phyloP scores from a whole-genome alignment of 2,888 invertebrate species.

The Spicauda simplicius region DNA sequence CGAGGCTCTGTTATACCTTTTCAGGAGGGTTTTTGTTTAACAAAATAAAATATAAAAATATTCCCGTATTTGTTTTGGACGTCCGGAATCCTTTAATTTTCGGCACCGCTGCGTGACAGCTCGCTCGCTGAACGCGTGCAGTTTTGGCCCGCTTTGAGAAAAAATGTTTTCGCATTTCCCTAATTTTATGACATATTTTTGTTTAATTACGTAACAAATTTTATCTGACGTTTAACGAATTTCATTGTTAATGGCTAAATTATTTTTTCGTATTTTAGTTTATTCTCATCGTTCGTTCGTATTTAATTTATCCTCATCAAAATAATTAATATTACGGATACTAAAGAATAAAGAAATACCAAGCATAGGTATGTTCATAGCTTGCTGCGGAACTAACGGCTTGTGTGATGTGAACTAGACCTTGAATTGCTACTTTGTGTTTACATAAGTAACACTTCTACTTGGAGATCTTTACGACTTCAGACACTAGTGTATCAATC shows the following conservation, averaged over 20 bases:
- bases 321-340: too few relatives aligned
- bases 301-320: too few relatives aligned
- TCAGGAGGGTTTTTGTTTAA: conserved; percentile 68
- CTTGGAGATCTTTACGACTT: too few relatives aligned
- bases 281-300: too few relatives aligned
- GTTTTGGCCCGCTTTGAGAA: conserved; percentile 70
- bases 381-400: too few relatives aligned
- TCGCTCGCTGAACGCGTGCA: conserved; percentile 62
- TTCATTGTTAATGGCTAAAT: not conserved
- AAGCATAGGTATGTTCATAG: too few relatives aligned
- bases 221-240: not conserved
- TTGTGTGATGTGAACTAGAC: too few relatives aligned
- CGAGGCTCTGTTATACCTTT: conserved; percentile 67
- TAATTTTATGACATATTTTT: conserved; percentile 53
- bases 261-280: too few relatives aligned
- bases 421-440: too few relatives aligned
- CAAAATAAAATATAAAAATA: conserved; percentile 84
- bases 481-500: too few relatives aligned
- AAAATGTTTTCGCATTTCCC: conserved; percentile 68
- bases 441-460: too few relatives aligned
- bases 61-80: conserved; percentile 83
- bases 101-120: conserved; percentile 75
- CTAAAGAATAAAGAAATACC: too few relatives aligned
- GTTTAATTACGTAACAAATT: conserved; percentile 35
- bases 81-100: conserved; percentile 83